Evolutionary conservation across 2,113 vertebrate genomes (phyloP), one percentile per base, ranked within the genome.

Genomic region (Manacus vitellinus): DNA sequence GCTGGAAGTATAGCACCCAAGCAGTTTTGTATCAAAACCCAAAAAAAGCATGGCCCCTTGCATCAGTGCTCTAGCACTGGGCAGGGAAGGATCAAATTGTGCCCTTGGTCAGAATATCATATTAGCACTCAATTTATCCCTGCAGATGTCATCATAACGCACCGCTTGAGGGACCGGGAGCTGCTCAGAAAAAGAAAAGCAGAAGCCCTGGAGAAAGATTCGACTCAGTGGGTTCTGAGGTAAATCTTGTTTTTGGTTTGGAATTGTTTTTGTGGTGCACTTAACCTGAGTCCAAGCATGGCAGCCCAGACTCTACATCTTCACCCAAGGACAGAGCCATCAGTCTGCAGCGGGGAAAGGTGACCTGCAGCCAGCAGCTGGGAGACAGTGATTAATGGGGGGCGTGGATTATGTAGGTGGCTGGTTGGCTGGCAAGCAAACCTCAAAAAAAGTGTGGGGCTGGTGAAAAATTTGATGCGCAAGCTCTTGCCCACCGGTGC

Each of bases 121-220:
- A 6, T 51, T 67, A 37, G 43, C 68, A 85, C 33, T 93, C 44
- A 7, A 30, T 96, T 96, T 94, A 43, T 88, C 83, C 21, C 85
- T 82, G 77, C 52, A 98, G 97, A 94, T 37, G 44, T 94, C 89
- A 94, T 76, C 94, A 97, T 91, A 85, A 97, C 95, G 9, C 92
- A 37, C 27, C 96, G 97, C 77, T 76, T 99, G 96, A 97, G 99
- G 91, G 99, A 99, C 96, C 98, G 99, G 91, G 98, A 99, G 37
- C 92, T 99, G 75, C 98, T 99, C 83, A 98, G 95, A 81, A 99
- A 99, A 95, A 99, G 98, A 94, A 99, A 97, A 96, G 98, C 98
- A 2, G 99, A 99, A 97, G 98, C 98, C 5, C 97, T 98, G 71
- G 98, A 99, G 79, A 99, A 98, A 96, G 98, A 99, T 18, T 98